phyloP scores from a whole-genome alignment of 92 coral and sea anemone species.

The Umimayanthus kanabou region DNA sequence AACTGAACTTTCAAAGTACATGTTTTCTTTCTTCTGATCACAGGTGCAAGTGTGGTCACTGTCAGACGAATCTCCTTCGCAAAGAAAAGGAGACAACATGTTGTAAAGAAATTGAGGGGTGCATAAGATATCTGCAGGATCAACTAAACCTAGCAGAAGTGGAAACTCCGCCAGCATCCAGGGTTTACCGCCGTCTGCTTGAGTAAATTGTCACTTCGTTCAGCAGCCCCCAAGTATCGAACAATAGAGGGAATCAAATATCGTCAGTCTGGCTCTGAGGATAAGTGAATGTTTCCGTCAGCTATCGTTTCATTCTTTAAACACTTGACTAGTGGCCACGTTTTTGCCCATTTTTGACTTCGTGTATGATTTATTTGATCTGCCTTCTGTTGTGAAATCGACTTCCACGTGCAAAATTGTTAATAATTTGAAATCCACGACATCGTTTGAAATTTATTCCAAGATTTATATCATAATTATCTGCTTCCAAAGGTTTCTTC shows the following conservation, averaged over 20 bases:
- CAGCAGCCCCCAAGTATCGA: constrained; percentile 33
- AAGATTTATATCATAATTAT: neutral
- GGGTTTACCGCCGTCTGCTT: constrained; percentile 27
- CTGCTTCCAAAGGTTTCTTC: constrained; percentile 12
- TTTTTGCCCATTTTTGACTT: neutral
- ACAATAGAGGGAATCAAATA: neutral
- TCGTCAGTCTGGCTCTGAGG: constrained; percentile 5
- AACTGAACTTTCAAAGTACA: neutral
- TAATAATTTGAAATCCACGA: neutral
- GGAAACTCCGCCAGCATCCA: constrained; percentile 15
- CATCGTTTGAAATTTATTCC: constrained; percentile 5
- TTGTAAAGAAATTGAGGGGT: constrained; percentile 26
- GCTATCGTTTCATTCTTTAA: neutral
- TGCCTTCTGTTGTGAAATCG: constrained; percentile 1
- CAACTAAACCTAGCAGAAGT: constrained; percentile 23
- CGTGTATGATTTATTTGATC: neutral
- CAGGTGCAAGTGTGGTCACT: constrained; percentile 4
- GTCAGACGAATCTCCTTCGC: neutral
- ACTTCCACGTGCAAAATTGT: constrained; percentile 5
- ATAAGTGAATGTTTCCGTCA: neutral
- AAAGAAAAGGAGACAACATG: constrained; percentile 8
- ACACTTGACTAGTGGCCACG: neutral
- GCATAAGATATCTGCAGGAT: constrained; percentile 18
- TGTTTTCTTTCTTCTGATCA: constrained; percentile 8
- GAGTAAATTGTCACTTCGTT: constrained; percentile 38